phyloP scores from a whole-genome alignment of 2,113 vertebrate species.

The Tupaia chinensis region DNA sequence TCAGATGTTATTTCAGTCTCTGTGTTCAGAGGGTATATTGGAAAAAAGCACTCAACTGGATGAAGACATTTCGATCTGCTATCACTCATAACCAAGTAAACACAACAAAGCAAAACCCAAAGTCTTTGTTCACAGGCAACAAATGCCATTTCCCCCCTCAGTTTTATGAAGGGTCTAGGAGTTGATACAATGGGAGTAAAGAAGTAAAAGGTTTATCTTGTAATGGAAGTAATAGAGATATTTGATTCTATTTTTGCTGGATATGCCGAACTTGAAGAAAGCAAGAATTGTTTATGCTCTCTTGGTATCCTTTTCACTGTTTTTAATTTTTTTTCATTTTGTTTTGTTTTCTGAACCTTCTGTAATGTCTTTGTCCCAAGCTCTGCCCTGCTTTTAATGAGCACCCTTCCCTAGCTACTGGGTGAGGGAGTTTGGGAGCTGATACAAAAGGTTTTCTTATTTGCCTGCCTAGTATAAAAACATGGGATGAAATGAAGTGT shows the following conservation, averaged over 20 bases:
- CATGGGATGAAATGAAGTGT: not conserved
- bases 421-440: not conserved
- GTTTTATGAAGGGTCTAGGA: slow-evolving; percentile 31
- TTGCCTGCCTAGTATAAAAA: slow-evolving; percentile 15
- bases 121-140: slow-evolving; percentile 56
- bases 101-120: slow-evolving; percentile 65
- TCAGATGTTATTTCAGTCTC: slow-evolving; percentile 80
- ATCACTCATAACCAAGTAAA: slow-evolving; percentile 69
- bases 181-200: slow-evolving; percentile 57
- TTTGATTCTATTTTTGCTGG: slow-evolving; percentile 71
- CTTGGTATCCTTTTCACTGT: slow-evolving; percentile 35
- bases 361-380: slow-evolving; percentile 53
- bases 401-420: not conserved
- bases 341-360: slow-evolving; percentile 61
- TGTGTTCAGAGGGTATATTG: slow-evolving; percentile 54
- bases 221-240: slow-evolving; percentile 79
- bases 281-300: slow-evolving; percentile 70
- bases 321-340: not conserved
- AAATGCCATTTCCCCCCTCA: not conserved
- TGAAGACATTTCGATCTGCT: slow-evolving; percentile 69
- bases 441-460: slow-evolving; percentile 22
- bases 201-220: slow-evolving; percentile 75
- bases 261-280: slow-evolving; percentile 71
- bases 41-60: slow-evolving; percentile 57
- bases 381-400: slow-evolving; percentile 32